phyloP scores from a whole-genome alignment of 2,113 vertebrate genomes.

The Prochilodus magdalenae region DNA sequence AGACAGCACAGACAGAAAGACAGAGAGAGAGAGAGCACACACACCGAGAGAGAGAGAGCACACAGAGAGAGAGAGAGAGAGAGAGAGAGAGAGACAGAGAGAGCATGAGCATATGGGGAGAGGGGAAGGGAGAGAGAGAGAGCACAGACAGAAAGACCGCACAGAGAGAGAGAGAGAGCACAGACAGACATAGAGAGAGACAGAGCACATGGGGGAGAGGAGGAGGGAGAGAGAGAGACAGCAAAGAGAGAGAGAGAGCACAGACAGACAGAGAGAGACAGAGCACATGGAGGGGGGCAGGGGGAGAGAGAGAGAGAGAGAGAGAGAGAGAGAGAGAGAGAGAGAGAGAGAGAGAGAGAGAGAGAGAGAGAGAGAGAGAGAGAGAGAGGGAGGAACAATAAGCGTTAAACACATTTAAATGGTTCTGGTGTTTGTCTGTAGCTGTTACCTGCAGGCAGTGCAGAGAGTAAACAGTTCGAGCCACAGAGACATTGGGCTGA shows the following conservation, averaged over 20 bases:
- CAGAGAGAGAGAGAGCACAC: too few relatives aligned
- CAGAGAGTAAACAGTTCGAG: conserved; percentile 10
- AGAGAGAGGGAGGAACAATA: not conserved
- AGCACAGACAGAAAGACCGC: not conserved
- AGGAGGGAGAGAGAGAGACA: too few relatives aligned
- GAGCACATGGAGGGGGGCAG: not conserved
- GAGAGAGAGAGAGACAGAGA: not conserved
- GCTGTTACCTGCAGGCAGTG: not conserved
- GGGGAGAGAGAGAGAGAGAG: not conserved
- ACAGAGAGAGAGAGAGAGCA: not conserved
- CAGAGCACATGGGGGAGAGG: too few relatives aligned
- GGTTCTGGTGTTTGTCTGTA: not conserved
- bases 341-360: not conserved
- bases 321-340: not conserved
- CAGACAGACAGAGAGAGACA: not conserved
- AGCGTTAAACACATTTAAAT: not conserved
- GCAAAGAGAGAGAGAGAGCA: too few relatives aligned
- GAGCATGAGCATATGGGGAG: too few relatives aligned
- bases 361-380: not conserved
- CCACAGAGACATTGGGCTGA: not conserved
- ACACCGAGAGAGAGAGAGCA: too few relatives aligned
- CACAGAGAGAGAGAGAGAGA: not conserved
- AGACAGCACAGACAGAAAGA: conserved; percentile 60
- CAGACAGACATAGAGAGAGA: not conserved
- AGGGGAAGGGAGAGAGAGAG: not conserved